Conservation (phyloP, 2,888 invertebrate genomes). For the Apocheima hispidaria region DNA sequence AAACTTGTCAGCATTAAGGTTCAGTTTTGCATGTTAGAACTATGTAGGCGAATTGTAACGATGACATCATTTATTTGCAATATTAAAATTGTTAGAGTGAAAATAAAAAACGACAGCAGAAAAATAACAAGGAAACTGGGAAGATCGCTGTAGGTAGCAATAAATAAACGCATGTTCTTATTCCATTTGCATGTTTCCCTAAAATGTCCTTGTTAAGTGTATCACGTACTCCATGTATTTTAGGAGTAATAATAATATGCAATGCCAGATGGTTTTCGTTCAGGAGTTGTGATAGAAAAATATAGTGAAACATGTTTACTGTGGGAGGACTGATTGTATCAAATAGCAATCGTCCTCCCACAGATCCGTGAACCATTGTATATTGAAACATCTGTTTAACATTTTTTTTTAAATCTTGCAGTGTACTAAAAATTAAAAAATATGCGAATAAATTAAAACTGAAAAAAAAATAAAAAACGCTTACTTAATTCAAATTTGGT, state of each 20-base stretch:
- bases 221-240: conserved; percentile 61
- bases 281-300: not conserved
- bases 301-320: not conserved
- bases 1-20: too few relatives aligned
- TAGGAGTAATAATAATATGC: conserved; percentile 44
- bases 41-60: too few relatives aligned
- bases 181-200: conserved; percentile 21
- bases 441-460: too few relatives aligned
- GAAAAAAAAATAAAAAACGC: too few relatives aligned
- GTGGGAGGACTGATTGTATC: too few relatives aligned
- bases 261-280: not conserved
- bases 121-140: not conserved
- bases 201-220: conserved; percentile 45
- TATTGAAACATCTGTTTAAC: too few relatives aligned
- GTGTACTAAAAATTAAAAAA: too few relatives aligned
- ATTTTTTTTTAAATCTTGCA: too few relatives aligned
- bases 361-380: too few relatives aligned
- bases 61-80: too few relatives aligned
- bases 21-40: too few relatives aligned
- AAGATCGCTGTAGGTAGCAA: not conserved
- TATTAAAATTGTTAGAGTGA: not conserved
- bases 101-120: not conserved
- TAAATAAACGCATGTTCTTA: conserved; percentile 27
- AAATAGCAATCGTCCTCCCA: not conserved
- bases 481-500: too few relatives aligned